Evolutionary conservation across 2,888 invertebrate genomes (phyloP).

Genomic region (Melanotus villosus): DNA sequence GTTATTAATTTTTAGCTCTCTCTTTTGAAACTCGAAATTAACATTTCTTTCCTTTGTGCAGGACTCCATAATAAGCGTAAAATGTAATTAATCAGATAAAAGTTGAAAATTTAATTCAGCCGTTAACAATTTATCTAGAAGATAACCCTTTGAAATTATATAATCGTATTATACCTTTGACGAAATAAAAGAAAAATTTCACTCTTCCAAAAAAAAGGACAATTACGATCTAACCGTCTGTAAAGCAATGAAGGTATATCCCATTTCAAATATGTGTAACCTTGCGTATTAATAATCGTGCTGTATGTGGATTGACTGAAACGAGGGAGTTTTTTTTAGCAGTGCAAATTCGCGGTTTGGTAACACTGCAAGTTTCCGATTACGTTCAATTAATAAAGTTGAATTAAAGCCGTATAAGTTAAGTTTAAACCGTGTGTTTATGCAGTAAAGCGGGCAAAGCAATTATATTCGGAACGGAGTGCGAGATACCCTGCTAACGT

Average conservation of each 20-base stretch:
- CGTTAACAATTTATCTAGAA: constrained; percentile 40
- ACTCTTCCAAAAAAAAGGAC: constrained; percentile 27
- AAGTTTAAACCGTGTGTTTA: constrained; percentile 10
- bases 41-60: constrained; percentile 41
- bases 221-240: constrained; percentile 21
- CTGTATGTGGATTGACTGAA: too few species aligned
- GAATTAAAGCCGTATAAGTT: constrained; percentile 12
- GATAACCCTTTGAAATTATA: constrained; percentile 43
- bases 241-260: constrained; percentile 17
- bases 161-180: constrained; percentile 36
- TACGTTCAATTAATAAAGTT: constrained; percentile 17
- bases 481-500: constrained; percentile 28
- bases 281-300: too few species aligned
- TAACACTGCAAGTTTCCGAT: constrained; percentile 3
- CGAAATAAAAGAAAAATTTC: constrained; percentile 18
- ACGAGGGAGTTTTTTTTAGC: too few species aligned
- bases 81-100: constrained; percentile 44
- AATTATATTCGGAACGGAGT: constrained; percentile 27
- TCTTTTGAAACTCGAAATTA: constrained; percentile 35
- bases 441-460: constrained; percentile 21
- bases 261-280: too few species aligned
- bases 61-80: constrained; percentile 40
- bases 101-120: constrained; percentile 39
- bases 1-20: constrained; percentile 40
- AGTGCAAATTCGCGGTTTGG: background rate